Conservation (phyloP, 64 coral and sea anemone genomes). For the Actinia equina region DNA sequence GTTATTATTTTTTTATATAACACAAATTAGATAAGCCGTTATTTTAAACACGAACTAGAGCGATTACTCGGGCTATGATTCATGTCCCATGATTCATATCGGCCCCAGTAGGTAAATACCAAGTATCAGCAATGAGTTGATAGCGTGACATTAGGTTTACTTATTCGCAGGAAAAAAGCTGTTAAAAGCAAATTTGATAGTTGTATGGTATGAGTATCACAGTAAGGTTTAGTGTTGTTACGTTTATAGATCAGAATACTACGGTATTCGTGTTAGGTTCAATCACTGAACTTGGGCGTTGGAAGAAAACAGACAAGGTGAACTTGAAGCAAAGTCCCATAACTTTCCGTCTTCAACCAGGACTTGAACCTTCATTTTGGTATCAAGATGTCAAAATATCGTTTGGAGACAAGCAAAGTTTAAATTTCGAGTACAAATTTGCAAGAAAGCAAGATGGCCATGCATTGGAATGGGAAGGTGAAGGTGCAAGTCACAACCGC, state of each 20-base stretch:
- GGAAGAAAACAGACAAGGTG: neutral
- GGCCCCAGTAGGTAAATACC: too few species aligned
- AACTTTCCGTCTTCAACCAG: neutral
- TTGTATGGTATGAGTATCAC: slow-evolving; percentile 12
- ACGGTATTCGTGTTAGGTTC: slow-evolving; percentile 17
- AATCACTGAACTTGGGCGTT: neutral
- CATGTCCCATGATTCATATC: neutral
- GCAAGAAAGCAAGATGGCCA: neutral
- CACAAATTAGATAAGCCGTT: too few species aligned
- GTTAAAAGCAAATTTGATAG: neutral
- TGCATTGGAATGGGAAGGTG: slow-evolving; percentile 15
- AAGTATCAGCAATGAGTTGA: neutral
- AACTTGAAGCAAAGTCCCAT: neutral
- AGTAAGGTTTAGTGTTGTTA: slow-evolving; percentile 20
- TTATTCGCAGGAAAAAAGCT: neutral
- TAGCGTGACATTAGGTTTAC: neutral
- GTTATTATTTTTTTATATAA: too few species aligned
- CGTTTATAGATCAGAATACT: slow-evolving; percentile 9
- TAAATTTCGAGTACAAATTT: slow-evolving; percentile 30
- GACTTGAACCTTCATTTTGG: slow-evolving; percentile 31
- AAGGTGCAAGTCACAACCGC: slow-evolving; percentile 15
- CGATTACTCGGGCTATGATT: too few species aligned
- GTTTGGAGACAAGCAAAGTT: neutral
- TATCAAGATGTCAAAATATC: slow-evolving; percentile 16
- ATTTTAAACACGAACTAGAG: too few species aligned